phyloP scores from a whole-genome alignment of 2,113 vertebrate species.

The Notarius quadriscutis region DNA sequence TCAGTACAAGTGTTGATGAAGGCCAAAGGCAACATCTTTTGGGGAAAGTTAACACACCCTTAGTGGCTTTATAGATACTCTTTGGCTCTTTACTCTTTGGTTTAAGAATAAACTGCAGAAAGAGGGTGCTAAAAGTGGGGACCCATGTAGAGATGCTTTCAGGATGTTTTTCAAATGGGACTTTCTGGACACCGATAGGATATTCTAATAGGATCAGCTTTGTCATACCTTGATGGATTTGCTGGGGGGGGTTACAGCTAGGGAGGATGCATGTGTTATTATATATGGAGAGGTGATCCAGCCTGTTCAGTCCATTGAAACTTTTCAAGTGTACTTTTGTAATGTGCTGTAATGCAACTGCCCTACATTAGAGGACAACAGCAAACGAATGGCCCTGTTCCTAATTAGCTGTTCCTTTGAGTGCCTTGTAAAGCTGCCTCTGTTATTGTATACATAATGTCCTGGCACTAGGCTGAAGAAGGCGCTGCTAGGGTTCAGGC shows the following conservation, averaged over 20 bases:
- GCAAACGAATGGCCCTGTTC: slow-evolving; percentile 60
- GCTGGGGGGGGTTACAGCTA: slow-evolving; percentile 22
- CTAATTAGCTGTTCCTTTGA: slow-evolving; percentile 60
- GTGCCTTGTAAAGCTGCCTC: slow-evolving; percentile 52
- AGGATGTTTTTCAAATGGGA: slow-evolving; percentile 41
- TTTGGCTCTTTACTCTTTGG: slow-evolving; percentile 27
- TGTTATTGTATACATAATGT: slow-evolving; percentile 54
- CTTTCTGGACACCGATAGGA: slow-evolving; percentile 27
- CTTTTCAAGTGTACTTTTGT: slow-evolving; percentile 22
- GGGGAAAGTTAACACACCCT: slow-evolving; percentile 41
- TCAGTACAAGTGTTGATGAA: slow-evolving; percentile 37
- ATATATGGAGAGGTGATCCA: slow-evolving; percentile 17
- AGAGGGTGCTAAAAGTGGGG: slow-evolving; percentile 37
- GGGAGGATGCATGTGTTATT: neutral
- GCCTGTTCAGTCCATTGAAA: neutral
- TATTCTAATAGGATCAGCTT: slow-evolving; percentile 24
- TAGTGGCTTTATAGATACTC: slow-evolving; percentile 39
- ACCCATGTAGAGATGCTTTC: slow-evolving; percentile 24
- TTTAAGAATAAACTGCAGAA: slow-evolving; percentile 37
- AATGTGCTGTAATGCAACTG: slow-evolving; percentile 46
- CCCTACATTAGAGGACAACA: slow-evolving; percentile 53
- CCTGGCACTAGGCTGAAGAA: slow-evolving; percentile 56
- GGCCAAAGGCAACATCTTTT: slow-evolving; percentile 45
- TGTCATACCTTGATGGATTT: slow-evolving; percentile 33
- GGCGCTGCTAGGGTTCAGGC: slow-evolving; percentile 51